Evolutionary conservation across 2,797 vertebrate genomes (phyloP).

Genomic region (Gymnocypris eckloni): DNA sequence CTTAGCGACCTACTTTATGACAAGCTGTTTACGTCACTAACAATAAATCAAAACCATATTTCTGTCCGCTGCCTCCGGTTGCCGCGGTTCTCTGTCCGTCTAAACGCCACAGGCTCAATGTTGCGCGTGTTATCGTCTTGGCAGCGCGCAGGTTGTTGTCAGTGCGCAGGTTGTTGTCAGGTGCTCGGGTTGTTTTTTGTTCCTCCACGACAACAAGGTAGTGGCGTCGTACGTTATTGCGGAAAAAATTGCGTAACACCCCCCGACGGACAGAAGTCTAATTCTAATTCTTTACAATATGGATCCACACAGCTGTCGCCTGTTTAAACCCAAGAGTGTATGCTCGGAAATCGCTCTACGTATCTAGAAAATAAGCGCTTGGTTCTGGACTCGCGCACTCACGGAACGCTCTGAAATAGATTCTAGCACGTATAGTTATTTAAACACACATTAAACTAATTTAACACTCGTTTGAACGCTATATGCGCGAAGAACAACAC

Average conservation of each 20-base stretch:
- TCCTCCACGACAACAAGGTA: conserved; percentile 43
- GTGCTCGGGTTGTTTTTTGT: conserved; percentile 62
- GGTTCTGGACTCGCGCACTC: background rate
- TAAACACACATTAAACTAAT: background rate
- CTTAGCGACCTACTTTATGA: conserved; percentile 32
- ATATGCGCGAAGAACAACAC: background rate
- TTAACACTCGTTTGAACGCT: background rate
- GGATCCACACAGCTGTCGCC: background rate
- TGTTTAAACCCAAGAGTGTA: background rate
- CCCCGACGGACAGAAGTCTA: background rate
- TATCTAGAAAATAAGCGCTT: conserved; percentile 4
- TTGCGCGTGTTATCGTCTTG: conserved; percentile 31
- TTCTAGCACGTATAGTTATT: background rate
- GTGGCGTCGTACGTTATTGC: conserved; percentile 55
- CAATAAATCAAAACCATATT: conserved; percentile 21
- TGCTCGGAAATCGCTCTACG: background rate
- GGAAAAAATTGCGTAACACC: conserved; percentile 13
- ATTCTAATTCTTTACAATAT: background rate
- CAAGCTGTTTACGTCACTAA: conserved; percentile 19
- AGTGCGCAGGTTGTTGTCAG: conserved; percentile 54
- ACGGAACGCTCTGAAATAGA: background rate
- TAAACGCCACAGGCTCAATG: conserved; percentile 59
- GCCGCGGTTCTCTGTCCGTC: conserved; percentile 25
- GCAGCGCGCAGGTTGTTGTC: conserved; percentile 42
- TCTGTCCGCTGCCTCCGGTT: background rate